Percentiles rank a stretch among this genome's conserved stretches.
Evolutionary conservation across 2,888 invertebrate species (phyloP).

Genomic region (Eubasilissa splendida): DNA sequence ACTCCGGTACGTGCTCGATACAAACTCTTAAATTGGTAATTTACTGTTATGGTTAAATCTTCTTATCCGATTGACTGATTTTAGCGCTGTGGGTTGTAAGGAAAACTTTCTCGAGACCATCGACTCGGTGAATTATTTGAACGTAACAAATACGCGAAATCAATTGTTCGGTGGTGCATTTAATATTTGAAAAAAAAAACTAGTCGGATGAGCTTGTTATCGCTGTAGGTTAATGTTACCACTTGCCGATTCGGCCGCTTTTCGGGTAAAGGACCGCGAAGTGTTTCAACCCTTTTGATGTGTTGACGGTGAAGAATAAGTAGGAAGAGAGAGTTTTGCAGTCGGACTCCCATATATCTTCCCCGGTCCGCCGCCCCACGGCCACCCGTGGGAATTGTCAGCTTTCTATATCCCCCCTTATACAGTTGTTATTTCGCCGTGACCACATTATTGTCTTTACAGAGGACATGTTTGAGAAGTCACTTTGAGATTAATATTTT

Average conservation of each 20-base stretch:
- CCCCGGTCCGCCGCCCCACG: constrained; percentile 45
- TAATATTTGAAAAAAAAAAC: too few relatives aligned
- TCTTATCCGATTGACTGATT: constrained; percentile 35
- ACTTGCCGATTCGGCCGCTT: too few relatives aligned
- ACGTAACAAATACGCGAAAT: too few relatives aligned
- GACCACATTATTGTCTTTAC: constrained; percentile 30
- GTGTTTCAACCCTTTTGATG: constrained; percentile 20
- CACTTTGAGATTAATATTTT: neutral
- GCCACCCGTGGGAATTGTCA: constrained; percentile 49
- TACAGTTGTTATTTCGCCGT: constrained; percentile 19
- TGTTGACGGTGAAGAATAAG: constrained; percentile 40
- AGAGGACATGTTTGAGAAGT: neutral
- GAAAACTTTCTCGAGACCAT: neutral
- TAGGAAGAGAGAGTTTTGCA: constrained; percentile 42
- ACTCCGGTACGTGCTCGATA: constrained; percentile 32
- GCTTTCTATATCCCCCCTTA: constrained; percentile 29
- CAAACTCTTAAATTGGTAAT: constrained; percentile 40
- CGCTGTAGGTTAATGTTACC: too few relatives aligned
- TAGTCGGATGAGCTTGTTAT: too few relatives aligned
- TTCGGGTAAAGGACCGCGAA: neutral
- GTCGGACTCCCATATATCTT: constrained; percentile 46
- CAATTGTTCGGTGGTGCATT: too few relatives aligned
- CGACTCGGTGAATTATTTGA: too few relatives aligned
- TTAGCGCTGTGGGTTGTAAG: neutral
- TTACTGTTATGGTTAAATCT: constrained; percentile 33